phyloP scores from a whole-genome alignment of 2,797 vertebrate species.

The Tiaroga cobitis region DNA sequence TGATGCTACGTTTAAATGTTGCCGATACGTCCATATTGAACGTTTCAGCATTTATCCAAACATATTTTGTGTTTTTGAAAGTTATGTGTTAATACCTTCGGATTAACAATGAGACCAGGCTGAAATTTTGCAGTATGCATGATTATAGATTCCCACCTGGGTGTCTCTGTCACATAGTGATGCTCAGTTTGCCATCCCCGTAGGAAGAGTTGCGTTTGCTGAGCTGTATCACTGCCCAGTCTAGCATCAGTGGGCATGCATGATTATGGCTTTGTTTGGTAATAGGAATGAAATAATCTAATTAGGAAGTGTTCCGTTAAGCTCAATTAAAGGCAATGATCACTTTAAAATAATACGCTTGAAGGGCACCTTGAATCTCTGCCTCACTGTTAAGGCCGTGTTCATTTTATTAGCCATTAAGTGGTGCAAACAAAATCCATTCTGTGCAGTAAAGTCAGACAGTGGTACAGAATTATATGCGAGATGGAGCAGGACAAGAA shows the following conservation, averaged over 20 bases:
- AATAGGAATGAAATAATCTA: constrained; percentile 48
- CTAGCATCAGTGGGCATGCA: constrained; percentile 4
- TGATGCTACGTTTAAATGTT: no score
- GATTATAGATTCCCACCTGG: not conserved
- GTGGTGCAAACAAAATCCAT: constrained; percentile 26
- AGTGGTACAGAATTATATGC: constrained; percentile 18
- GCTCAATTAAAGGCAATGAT: constrained; percentile 59
- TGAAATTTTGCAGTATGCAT: not conserved
- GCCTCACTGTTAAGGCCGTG: not conserved
- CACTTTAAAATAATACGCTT: constrained; percentile 54
- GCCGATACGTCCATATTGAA: no score
- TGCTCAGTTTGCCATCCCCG: not conserved
- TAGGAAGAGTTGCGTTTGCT: not conserved
- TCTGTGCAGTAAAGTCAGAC: constrained; percentile 48
- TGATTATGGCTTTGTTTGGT: constrained; percentile 47
- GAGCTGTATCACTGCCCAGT: constrained; percentile 4
- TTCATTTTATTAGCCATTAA: constrained; percentile 37
- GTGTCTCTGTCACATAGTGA: not conserved
- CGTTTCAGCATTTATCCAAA: no score
- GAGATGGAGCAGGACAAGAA: constrained; percentile 33
- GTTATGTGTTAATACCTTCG: no score
- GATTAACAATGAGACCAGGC: no score
- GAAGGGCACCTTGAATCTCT: constrained; percentile 31
- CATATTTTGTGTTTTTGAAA: no score
- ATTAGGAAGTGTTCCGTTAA: constrained; percentile 52